Evolutionary conservation across 2,113 vertebrate genomes (phyloP).

Genomic region (Etheostoma spectabile): DNA sequence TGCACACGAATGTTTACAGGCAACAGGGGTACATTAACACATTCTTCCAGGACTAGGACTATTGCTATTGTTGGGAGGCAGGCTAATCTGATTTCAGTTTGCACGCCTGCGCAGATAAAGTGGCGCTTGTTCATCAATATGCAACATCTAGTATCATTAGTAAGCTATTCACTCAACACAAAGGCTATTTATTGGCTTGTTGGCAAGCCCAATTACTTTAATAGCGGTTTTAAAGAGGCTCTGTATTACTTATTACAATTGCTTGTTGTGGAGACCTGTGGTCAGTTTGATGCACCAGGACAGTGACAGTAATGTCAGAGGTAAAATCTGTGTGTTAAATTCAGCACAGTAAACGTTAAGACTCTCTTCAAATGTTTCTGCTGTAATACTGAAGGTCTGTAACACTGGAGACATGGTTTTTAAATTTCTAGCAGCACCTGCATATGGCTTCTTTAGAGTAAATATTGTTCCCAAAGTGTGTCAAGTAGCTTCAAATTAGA

Average conservation of each 20-base stretch:
- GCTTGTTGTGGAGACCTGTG: neutral
- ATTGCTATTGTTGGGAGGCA: conserved; percentile 48
- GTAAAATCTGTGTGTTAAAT: neutral
- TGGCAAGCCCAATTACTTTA: neutral
- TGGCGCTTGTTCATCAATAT: conserved; percentile 26
- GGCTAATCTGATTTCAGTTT: conserved; percentile 37
- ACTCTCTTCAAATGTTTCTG: too few species aligned
- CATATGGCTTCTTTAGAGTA: neutral
- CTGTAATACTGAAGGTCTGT: neutral
- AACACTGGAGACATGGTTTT: neutral
- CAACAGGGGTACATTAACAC: neutral
- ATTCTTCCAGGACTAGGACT: neutral
- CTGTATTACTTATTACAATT: neutral
- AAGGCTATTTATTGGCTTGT: conserved; percentile 3
- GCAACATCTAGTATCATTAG: conserved; percentile 23
- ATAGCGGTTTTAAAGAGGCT: neutral
- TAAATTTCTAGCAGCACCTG: neutral
- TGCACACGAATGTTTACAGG: neutral
- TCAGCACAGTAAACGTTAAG: too few species aligned
- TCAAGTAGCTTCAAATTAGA: neutral
- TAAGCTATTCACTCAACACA: conserved; percentile 19
- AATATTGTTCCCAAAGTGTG: neutral
- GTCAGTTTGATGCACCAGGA: neutral
- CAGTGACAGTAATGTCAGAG: neutral
- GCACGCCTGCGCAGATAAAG: conserved; percentile 66